A percentile compares a stretch with the other conserved stretches of the same genome.
phyloP scores from a whole-genome alignment of 2,113 vertebrate genomes.

The Dromaius novaehollandiae region DNA sequence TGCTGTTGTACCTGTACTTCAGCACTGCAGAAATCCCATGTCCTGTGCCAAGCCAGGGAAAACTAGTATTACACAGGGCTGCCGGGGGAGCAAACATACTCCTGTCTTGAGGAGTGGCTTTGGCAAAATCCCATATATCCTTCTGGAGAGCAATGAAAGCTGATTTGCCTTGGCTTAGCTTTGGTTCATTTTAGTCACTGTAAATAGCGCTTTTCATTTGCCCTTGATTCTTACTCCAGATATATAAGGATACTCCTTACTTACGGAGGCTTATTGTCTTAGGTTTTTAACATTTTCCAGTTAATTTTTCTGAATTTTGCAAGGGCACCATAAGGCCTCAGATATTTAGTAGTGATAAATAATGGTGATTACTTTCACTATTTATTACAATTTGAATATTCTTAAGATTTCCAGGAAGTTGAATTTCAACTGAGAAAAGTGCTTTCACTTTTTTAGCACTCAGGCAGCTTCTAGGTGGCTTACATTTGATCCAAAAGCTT shows the following conservation, averaged over 20 bases:
- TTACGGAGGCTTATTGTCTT: neutral
- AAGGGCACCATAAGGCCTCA: neutral
- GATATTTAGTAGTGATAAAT: neutral
- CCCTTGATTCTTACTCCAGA: neutral
- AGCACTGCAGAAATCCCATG: neutral
- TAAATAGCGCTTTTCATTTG: neutral
- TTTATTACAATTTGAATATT: neutral
- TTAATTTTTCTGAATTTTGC: neutral
- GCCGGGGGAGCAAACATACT: neutral
- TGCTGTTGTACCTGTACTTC: neutral
- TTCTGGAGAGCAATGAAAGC: neutral
- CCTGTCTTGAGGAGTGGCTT: fast-evolving
- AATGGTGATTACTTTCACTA: neutral
- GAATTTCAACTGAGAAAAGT: neutral
- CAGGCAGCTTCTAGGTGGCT: neutral
- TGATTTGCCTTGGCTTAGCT: neutral
- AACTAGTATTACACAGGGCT: neutral
- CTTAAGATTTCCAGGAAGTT: neutral
- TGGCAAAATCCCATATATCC: neutral
- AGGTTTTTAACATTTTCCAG: neutral
- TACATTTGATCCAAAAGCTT: neutral
- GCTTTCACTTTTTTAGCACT: neutral
- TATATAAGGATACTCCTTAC: neutral
- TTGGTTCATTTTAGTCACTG: neutral
- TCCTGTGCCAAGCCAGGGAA: neutral